phyloP scores from a whole-genome alignment of 2,113 vertebrate genomes.

The Chamaea fasciata region DNA sequence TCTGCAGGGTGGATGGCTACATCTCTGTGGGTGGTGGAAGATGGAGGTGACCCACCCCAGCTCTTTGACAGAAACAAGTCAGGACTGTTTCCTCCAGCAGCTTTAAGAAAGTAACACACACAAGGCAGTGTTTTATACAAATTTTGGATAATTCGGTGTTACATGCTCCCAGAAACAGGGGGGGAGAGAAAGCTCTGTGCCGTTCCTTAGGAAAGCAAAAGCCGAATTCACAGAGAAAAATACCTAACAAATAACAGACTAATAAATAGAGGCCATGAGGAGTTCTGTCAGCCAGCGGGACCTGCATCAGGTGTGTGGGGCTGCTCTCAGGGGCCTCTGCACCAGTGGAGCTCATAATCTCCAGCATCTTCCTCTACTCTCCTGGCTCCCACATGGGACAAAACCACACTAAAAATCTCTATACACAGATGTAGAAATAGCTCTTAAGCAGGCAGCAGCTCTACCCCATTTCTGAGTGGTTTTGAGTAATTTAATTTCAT shows the following conservation, averaged over 20 bases:
- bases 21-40: background rate
- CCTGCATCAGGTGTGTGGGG: background rate
- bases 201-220: background rate
- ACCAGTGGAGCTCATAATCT: background rate
- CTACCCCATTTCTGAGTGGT: background rate
- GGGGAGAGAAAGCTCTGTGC: background rate
- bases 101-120: background rate
- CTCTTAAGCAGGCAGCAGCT: background rate
- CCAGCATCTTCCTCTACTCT: background rate
- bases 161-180: background rate
- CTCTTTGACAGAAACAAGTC: background rate
- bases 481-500: background rate
- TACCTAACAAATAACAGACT: background rate
- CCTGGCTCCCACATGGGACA: background rate
- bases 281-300: background rate
- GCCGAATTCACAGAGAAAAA: background rate
- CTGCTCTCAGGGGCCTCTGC: background rate
- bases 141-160: rapidly evolving
- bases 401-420: background rate
- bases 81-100: background rate
- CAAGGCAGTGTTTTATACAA: background rate
- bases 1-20: background rate
- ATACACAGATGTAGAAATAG: background rate
- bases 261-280: background rate
- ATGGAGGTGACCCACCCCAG: background rate